Base-by-base conservation (phyloP, 1,140 invertebrate species). In the Bombus affinis region DNA sequence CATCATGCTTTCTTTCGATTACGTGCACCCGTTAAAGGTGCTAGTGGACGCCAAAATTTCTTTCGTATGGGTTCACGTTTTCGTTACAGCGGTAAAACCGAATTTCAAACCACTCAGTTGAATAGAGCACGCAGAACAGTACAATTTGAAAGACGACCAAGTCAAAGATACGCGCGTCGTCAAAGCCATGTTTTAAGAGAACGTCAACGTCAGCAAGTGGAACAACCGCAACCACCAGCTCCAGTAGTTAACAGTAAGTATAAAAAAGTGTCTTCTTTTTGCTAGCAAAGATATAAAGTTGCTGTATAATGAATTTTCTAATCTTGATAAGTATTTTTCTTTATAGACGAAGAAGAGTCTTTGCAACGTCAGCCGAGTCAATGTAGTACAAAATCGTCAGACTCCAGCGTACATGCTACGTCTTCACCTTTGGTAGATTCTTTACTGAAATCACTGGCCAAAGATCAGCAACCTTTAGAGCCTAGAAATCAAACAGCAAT, bases 1-100 rank as follows among this genome's bases (percentile, higher is more conserved):
- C 98, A 99, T 96, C 99, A 99, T 95, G 98, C 99, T 0, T 99
- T 99, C 96, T 99, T 99, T 96, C 96, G 99, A 89, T 95, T 99
- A 28, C 97, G 98, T 86, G 98, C 98, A 44, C 98, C 98, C 0
- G 97, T 98, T 0, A 99, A 99, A 94, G 98, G 98, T 5, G 98
- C 97, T 0, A 98, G 97, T 37, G 97, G 97, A 0, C 96, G 98
- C 47, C 98, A 99, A 93, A 99, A 99, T 95, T 99, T 99, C 95
- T 99, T 99, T 95, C 96, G 99, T 82, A 99, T 99, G 98, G 99
- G 98, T 47, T 99, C 99, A 1, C 96, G 98, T 70, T 99, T 99
- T 94, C 97, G 99, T 93, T 99, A 99, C 93, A 98, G 97, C 3
- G 98, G 98, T 0, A 97, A 98, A 93, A 99, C 99, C 1, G 99